Evolutionary conservation across 2,888 invertebrate genomes (phyloP), one percentile per base, ranked within the genome.

Genomic region (Acanthopleura granulata): DNA sequence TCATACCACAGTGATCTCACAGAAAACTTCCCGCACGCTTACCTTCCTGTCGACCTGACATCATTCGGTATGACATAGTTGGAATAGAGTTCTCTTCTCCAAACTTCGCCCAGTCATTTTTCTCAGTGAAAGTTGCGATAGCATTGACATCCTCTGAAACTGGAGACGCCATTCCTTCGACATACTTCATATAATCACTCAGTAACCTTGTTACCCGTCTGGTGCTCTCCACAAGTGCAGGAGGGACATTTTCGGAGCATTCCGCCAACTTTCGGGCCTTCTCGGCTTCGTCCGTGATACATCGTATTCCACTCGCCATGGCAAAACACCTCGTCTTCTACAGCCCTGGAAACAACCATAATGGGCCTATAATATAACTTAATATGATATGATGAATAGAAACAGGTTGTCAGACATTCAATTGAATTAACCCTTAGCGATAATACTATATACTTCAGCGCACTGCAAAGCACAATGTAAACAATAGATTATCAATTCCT

Each of bases 121-220:
- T 57, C n/a, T n/a, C n/a, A 6, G 57, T 57, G 22, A 57, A 57
- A 3, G 18, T 22, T 9, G 12, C 22, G 22, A 57, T 57, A 57
- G 18, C n/a, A 12, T 22, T 22, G 57, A 57, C 12, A 12, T 57
- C n/a, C 6, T 4, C n/a, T 57, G 57, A 57, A n/a, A 12, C n/a
- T n/a, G 57, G 57, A 57, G 57, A 57, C n/a, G 57, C 57, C 22
- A 57, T 57, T 18, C 22, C 57, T 22, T 57, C 57, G n/a, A 57
- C 57, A 57, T 57, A 57, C 3, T 22, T 22, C 18, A 18, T n/a
- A 22, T 9, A 57, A 57, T 57, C 57, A 57, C 22, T 22, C 57
- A 57, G 22, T 22, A 57, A 12, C 12, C 57, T 18, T 18, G 22
- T 22, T n/a, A 57, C 57, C 1, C 57, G 57, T n/a, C n/a, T 22